Base-by-base conservation (phyloP, 2,888 invertebrate genomes). In the Latrodectus hesperus region DNA sequence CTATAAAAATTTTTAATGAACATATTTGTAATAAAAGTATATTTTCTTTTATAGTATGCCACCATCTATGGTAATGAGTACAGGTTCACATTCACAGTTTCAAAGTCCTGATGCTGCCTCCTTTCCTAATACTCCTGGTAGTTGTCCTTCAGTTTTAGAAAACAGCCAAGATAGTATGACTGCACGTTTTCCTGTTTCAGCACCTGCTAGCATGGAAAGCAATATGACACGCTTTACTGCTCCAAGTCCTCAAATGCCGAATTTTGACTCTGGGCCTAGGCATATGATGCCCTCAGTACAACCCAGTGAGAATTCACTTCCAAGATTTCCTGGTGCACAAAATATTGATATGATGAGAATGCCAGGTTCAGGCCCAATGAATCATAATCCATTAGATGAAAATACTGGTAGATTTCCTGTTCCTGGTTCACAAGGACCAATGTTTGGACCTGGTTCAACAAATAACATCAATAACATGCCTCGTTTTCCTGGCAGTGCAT, bases 131-230 rank as follows among this genome's bases (percentile, higher is more conserved):
- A 85, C 85, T n/a, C 84, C 84, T 77, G 88, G 88, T 60, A 84
- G 84, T 49, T 88, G 84, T 82, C 85, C 88, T 22, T 88, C 88
- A 52, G 67, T 76, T 26, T 53, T 88, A 49, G 88, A 88, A 78
- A 85, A 81, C 52, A 88, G 84, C 53, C 88, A 88, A 79, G 88
- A 88, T 60, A 88, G 85, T 67, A 77, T 88, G 73, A 55, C 78
- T 55, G 71, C 78, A 12, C 84, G 82, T 70, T 87, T 71, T 90
- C 88, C 64, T 89, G 92, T 92, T 76, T 90, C 92, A 84, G 91
- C 91, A 89, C 91, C 91, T 67, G 90, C 91, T 17, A 91, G 90
- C 85, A 90, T 91, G 92, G 93, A 91, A 92, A 77, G 89, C 17
- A 78, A 74, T 71, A 80, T 88, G 60, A 82, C 75, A 26, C 88